phyloP scores from a whole-genome alignment of 2,888 invertebrate species.

The Coelogynopora nodosa region DNA sequence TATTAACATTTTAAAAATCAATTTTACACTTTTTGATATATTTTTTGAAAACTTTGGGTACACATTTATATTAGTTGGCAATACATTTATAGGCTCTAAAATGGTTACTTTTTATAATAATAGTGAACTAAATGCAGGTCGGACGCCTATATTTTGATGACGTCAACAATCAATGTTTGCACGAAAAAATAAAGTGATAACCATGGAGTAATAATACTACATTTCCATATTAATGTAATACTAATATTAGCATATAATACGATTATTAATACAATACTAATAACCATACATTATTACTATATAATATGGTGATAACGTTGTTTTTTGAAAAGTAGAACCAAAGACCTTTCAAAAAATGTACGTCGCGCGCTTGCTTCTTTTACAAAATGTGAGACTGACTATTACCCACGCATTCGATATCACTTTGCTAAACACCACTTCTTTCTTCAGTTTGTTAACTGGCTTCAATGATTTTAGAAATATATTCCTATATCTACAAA shows the following conservation, averaged over 20 bases:
- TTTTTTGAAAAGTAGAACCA: not conserved
- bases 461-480: no score
- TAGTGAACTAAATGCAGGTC: slow-evolving; percentile 5
- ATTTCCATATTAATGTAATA: no score
- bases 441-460: no score
- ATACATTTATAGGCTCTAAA: not conserved
- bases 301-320: no score
- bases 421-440: no score
- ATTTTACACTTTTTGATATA: not conserved
- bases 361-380: not conserved
- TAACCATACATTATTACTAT: no score
- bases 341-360: not conserved
- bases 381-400: not conserved
- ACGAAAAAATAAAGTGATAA: not conserved
- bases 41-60: not conserved
- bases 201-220: no score
- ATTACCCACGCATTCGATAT: no score
- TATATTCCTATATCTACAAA: no score
- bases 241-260: no score
- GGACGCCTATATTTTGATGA: not conserved
- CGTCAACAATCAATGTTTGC: not conserved
- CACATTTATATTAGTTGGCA: not conserved
- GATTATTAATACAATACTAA: no score
- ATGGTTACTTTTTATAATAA: not conserved
- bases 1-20: not conserved